Base-by-base conservation (phyloP, 2,888 invertebrate species). In the Pheosia gnoma region DNA sequence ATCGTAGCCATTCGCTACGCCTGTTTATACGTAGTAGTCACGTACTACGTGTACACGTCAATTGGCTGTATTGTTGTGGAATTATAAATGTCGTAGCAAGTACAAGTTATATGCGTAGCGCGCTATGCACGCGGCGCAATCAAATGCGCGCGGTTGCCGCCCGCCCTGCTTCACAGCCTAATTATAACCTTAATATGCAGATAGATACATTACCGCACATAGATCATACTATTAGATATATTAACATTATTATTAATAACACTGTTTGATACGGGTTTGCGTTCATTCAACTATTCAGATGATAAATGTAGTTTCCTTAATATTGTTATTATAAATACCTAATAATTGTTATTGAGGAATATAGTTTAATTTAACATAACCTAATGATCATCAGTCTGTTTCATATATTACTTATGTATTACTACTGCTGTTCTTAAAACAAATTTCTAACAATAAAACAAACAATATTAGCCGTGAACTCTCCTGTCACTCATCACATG, bases 81-180 rank as follows among this genome's bases (percentile, higher is more conserved):
- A 25, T 25, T 25, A 25, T 25, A 25, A 25, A 25, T 25, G 25
- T 25, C 25, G 25, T 25, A 25, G 25, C 25, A 25, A 58, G 56
- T 62, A 57, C 62, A 64, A 7, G 66, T 61, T 68, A 63, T 38
- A 74, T 66, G 72, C 62, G 47, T 25, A 67, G 68, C 66, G 6
- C 68, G 74, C 69, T 66, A 67, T 66, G 57, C 62, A 54, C 62
- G 36, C 37, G 10, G 67, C 67, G 59, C 59, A 60, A 56, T 66
- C 63, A 59, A 58, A 61, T 59, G 70, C 68, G 66, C 66, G 59
- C 59, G 57, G 55, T 56, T 56, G 51, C 45, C 51, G 51, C 51
- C 51, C 51, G 51, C 51, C 51, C 51, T 51, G 11, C 53, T 37
- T 37, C 36, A 53, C 37, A 3, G 6, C 10, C 53, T 53, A 53